Percentiles rank a stretch among this genome's conserved stretches.
Conservation (phyloP, 2,113 vertebrate genomes). For the Clupea harengus region DNA sequence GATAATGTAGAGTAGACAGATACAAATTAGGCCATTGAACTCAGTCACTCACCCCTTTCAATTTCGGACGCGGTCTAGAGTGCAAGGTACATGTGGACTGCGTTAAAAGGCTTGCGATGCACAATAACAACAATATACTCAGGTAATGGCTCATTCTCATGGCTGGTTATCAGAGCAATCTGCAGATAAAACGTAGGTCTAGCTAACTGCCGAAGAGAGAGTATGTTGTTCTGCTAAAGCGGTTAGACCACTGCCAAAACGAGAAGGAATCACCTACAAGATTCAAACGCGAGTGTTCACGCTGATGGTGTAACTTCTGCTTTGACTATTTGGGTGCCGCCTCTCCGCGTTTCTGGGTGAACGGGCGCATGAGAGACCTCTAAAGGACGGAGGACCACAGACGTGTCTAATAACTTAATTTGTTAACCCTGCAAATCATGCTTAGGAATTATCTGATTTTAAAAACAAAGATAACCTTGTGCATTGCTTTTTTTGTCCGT, state of each 20-base stretch:
- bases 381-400: constrained; percentile 32
- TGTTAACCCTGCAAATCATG: background rate
- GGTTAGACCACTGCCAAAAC: background rate
- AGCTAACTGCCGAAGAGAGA: background rate
- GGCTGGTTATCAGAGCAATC: background rate
- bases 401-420: background rate
- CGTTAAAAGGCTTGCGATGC: background rate
- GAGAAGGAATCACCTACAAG: background rate
- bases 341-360: constrained; percentile 16
- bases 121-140: constrained; percentile 16
- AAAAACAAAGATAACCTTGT: background rate
- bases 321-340: background rate
- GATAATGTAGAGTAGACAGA: too few species aligned
- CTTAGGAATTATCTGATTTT: background rate
- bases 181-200: background rate
- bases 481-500: too few species aligned
- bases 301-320: background rate
- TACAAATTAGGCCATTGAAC: background rate
- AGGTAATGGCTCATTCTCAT: constrained; percentile 15
- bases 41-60: constrained; percentile 24
- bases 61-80: background rate
- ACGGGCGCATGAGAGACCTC: background rate
- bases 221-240: background rate
- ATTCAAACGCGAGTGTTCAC: background rate
- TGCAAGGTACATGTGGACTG: background rate